Evolutionary conservation across 2,797 vertebrate species (phyloP).

Genomic region (Acanthiza pusilla): DNA sequence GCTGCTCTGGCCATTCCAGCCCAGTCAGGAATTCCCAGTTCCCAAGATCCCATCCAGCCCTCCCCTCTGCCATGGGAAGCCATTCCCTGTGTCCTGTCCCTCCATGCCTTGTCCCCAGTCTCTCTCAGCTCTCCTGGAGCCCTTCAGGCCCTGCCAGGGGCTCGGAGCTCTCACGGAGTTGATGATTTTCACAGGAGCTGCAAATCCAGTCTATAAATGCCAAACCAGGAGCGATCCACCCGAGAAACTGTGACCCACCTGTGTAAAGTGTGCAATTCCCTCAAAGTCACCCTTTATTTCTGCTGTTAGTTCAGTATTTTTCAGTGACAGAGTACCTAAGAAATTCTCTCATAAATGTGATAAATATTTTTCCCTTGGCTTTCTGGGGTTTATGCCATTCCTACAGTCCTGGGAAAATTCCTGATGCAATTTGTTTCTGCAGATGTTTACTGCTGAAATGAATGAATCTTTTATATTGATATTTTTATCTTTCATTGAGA

Average conservation of each 20-base stretch:
- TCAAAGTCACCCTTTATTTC: neutral
- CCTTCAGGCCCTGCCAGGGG: rapidly evolving
- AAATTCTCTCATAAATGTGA: neutral
- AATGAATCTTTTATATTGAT: neutral
- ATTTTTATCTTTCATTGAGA: neutral
- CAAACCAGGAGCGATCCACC: neutral
- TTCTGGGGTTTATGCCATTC: neutral
- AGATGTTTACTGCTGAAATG: neutral
- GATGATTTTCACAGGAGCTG: neutral
- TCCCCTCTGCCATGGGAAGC: neutral
- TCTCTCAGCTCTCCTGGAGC: neutral
- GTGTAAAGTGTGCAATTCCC: neutral
- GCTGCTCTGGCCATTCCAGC: neutral
- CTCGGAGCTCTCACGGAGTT: neutral
- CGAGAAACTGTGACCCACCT: neutral
- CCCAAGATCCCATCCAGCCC: rapidly evolving
- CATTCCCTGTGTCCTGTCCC: neutral
- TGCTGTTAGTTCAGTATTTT: neutral
- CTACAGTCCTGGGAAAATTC: neutral
- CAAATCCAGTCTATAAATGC: neutral
- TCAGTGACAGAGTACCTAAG: neutral
- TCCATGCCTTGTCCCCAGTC: neutral
- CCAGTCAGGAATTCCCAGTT: neutral
- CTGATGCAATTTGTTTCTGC: neutral
- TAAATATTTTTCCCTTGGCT: neutral